Conservation (phyloP, 37 sponge, comb jelly and placozoan genomes). For the Hexactinellida sp. region DNA sequence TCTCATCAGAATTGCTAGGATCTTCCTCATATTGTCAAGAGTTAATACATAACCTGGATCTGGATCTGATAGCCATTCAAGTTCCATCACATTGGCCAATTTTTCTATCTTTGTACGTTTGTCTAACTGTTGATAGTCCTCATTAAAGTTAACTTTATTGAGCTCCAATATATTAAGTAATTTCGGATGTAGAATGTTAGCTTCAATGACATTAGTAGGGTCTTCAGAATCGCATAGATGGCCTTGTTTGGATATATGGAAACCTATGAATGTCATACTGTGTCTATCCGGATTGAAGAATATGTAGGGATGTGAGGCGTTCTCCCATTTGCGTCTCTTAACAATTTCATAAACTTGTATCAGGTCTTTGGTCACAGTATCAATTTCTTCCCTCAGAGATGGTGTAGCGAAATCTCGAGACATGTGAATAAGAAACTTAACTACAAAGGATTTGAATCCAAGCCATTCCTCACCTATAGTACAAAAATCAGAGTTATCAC, state of each 20-base stretch:
- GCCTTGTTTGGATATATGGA: constrained; percentile 29
- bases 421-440: constrained; percentile 82
- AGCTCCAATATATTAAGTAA: constrained; percentile 25
- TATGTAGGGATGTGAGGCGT: constrained; percentile 67
- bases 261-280: constrained; percentile 62
- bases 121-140: constrained; percentile 36
- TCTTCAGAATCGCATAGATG: background rate
- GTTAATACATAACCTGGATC: constrained; percentile 19
- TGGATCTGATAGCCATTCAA: constrained; percentile 16
- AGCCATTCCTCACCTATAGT: background rate
- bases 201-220: constrained; percentile 10
- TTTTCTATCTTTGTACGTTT: constrained; percentile 7
- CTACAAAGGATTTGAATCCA: constrained; percentile 79
- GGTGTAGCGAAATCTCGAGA: constrained; percentile 70
- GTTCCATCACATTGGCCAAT: constrained; percentile 10
- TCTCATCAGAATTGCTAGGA: background rate
- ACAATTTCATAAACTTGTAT: constrained; percentile 36
- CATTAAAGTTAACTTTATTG: constrained; percentile 37
- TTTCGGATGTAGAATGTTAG: constrained; percentile 26
- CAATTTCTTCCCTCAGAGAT: constrained; percentile 39
- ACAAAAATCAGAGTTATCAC: constrained; percentile 54
- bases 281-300: constrained; percentile 68
- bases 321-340: constrained; percentile 40
- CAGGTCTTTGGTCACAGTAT: background rate
- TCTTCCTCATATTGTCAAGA: constrained; percentile 12